Evolutionary conservation across 64 coral and sea anemone genomes (phyloP).

Genomic region (Trachythela sp.): DNA sequence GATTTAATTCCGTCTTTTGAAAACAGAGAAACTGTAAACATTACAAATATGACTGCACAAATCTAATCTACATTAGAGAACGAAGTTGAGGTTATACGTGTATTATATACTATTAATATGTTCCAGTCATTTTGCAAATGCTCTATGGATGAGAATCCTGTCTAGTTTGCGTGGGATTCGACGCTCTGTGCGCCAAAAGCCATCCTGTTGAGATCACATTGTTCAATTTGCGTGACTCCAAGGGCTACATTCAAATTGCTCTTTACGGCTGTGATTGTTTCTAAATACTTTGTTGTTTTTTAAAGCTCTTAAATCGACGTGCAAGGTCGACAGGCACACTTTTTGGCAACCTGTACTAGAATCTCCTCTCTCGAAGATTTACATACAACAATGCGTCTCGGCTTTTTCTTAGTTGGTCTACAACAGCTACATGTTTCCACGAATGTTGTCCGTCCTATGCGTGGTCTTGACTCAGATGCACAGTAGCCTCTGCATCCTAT

Average conservation of each 20-base stretch:
- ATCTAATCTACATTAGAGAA: no score
- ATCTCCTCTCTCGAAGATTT: not conserved
- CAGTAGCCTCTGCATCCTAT: not conserved
- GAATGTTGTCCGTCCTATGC: not conserved
- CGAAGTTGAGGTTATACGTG: no score
- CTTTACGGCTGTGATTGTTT: not conserved
- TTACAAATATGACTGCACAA: no score
- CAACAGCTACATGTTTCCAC: not conserved
- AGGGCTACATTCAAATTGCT: not conserved
- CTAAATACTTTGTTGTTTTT: not conserved
- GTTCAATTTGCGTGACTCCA: not conserved
- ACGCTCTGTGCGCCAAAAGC: no score
- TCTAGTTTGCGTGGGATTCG: no score
- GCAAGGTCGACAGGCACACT: not conserved
- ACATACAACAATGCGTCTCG: not conserved
- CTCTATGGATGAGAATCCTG: no score
- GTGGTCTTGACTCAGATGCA: not conserved
- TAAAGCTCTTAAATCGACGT: not conserved
- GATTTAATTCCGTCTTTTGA: no score
- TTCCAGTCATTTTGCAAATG: no score
- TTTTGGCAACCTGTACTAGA: not conserved
- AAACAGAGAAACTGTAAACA: no score
- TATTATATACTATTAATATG: no score
- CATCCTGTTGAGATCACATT: not conserved
- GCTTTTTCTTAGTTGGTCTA: not conserved